Evolutionary conservation across 2,888 invertebrate genomes (phyloP).

Genomic region (Drosophila limbata): DNA sequence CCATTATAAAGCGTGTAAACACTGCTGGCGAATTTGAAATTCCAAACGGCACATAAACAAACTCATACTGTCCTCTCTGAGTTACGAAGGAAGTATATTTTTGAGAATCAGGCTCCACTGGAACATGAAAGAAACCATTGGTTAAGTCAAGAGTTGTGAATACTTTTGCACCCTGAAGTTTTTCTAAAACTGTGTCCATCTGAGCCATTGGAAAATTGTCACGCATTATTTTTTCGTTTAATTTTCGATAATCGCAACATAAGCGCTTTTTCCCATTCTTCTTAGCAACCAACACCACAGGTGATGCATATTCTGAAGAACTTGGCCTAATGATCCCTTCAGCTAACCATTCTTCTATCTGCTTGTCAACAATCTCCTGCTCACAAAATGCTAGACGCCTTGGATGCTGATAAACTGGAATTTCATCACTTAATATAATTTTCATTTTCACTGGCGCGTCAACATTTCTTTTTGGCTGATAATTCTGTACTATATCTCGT

Average conservation of each 20-base stretch:
- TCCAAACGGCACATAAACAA: conserved; percentile 5
- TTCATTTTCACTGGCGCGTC: neutral
- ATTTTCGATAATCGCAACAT: conserved; percentile 19
- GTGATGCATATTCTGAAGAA: conserved; percentile 17
- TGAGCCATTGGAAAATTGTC: conserved; percentile 17
- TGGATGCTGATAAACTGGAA: conserved; percentile 18
- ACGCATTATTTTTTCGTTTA: conserved; percentile 12
- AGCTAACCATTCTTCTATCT: conserved; percentile 13
- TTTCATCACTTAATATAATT: neutral
- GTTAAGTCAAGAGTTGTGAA: conserved; percentile 7
- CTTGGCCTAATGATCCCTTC: conserved; percentile 11
- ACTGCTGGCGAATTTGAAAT: conserved; percentile 8
- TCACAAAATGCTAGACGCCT: conserved; percentile 1
- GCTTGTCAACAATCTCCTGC: conserved; percentile 4
- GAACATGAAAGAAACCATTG: conserved; percentile 19
- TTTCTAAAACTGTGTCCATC: conserved; percentile 14
- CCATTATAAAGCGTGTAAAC: too few relatives aligned
- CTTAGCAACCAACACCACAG: conserved; percentile 17
- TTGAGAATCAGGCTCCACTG: neutral
- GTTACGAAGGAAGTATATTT: conserved; percentile 4
- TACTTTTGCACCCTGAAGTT: conserved; percentile 9
- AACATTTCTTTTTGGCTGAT: neutral
- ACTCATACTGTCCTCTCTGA: neutral
- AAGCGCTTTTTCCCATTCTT: conserved; percentile 7
- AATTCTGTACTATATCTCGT: neutral